Percentiles rank a stretch among this genome's conserved stretches.
These are phyloP conservation scores for Planiliza haematocheilus DNA, from an alignment of 2,113 vertebrate species.

Conservation along the genomic window DNA sequence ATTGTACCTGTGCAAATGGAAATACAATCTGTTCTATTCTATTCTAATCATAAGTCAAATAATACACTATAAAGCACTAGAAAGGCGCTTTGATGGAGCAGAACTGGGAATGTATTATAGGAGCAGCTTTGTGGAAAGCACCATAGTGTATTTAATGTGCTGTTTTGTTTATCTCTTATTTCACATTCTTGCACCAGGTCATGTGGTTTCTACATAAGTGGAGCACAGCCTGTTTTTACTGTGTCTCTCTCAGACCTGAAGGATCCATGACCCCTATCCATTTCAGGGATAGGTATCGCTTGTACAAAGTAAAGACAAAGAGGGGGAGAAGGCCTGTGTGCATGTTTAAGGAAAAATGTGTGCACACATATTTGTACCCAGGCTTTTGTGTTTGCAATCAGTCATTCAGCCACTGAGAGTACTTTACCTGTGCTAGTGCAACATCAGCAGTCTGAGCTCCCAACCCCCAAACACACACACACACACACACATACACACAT, in stretches of 20 bases:
- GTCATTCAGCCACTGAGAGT: constrained; percentile 52
- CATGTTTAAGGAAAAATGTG: constrained; percentile 22
- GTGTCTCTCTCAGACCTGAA: constrained; percentile 33
- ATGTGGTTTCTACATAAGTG: constrained; percentile 43
- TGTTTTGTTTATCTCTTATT: constrained; percentile 2
- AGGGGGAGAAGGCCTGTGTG: constrained; percentile 37
- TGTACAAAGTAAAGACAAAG: constrained; percentile 52
- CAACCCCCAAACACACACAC: constrained; percentile 20
- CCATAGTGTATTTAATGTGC: neutral
- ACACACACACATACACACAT: neutral
- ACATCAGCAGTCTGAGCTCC: constrained; percentile 68
- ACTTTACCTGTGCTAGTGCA: constrained; percentile 66
- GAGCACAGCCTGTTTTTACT: constrained; percentile 41
- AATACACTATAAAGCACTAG: neutral
- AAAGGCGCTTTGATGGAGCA: neutral
- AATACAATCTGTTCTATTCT: no score
- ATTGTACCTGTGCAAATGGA: no score
- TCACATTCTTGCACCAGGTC: constrained; percentile 21
- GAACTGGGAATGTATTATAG: no score
- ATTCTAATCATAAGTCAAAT: constrained; percentile 21
- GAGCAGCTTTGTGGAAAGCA: neutral
- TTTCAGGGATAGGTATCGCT: constrained; percentile 64
- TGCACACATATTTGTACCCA: constrained; percentile 33
- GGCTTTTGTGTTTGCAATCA: constrained; percentile 57
- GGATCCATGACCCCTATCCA: constrained; percentile 63